These are phyloP conservation scores for Macrobrachium nipponense DNA, from an alignment of 1,140 invertebrate species.

Conservation along the genomic window DNA sequence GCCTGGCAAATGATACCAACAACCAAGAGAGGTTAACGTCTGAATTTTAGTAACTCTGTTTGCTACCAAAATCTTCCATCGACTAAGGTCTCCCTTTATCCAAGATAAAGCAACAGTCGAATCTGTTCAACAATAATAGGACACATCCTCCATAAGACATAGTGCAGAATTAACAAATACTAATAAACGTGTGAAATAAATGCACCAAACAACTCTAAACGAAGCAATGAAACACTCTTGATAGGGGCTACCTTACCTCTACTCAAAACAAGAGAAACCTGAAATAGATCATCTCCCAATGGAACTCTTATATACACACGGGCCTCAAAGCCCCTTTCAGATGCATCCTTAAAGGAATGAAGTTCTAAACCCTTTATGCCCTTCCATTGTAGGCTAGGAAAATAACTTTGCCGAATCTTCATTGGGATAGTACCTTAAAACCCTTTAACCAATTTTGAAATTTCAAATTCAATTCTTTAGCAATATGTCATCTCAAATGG, in stretches of 20 bases:
- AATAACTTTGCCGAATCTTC: constrained; percentile 2
- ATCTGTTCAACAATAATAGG: neutral
- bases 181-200: neutral
- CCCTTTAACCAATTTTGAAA: constrained; percentile 27
- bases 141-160: too few species aligned
- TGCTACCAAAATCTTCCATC: constrained; percentile 1
- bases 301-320: too few species aligned
- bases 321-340: too few species aligned
- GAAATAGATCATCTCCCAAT: too few species aligned
- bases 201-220: constrained; percentile 4
- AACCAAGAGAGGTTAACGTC: neutral
- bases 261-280: too few species aligned
- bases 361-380: too few species aligned
- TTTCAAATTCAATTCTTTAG: constrained; percentile 13
- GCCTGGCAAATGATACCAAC: constrained; percentile 10
- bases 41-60: constrained; percentile 33
- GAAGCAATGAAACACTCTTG: constrained; percentile 18
- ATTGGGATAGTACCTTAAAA: neutral
- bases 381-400: constrained; percentile 9
- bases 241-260: constrained; percentile 12
- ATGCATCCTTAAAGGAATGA: too few species aligned
- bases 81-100: too few species aligned
- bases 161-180: neutral
- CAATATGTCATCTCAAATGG: constrained; percentile 28
- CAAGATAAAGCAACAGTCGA: neutral